These are phyloP conservation scores for Ornithorhynchus anatinus DNA, from an alignment of 2,113 vertebrate genomes.

Conservation along the genomic window DNA sequence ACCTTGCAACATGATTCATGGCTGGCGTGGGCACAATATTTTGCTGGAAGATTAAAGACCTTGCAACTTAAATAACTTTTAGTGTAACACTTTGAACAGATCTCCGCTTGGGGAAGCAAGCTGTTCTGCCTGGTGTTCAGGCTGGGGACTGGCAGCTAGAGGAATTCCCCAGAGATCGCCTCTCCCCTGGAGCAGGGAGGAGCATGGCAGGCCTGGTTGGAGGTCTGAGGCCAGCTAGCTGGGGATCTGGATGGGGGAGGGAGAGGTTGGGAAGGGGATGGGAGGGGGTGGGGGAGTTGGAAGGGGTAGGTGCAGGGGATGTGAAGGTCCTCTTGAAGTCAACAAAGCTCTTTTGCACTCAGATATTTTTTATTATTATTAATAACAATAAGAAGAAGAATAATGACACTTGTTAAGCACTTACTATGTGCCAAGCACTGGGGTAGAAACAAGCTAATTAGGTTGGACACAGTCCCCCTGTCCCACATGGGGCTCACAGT, in stretches of 20 bases:
- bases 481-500: too few relatives aligned
- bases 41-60: slow-evolving; percentile 60
- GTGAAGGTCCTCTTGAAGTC: too few relatives aligned
- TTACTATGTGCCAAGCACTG: too few relatives aligned
- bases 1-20: slow-evolving; percentile 53
- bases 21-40: slow-evolving; percentile 50
- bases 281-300: accelerated
- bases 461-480: too few relatives aligned
- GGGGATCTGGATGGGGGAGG: neutral
- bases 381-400: too few relatives aligned
- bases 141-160: slow-evolving; percentile 19
- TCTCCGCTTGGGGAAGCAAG: slow-evolving; percentile 47
- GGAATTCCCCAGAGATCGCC: slow-evolving; percentile 1
- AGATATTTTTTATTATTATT: too few relatives aligned
- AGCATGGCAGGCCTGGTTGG: neutral
- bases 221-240: neutral
- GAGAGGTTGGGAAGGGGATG: accelerated
- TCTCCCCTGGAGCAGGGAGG: neutral
- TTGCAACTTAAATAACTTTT: slow-evolving; percentile 59
- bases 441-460: too few relatives aligned
- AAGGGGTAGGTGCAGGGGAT: neutral
- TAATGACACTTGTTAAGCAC: too few relatives aligned
- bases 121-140: slow-evolving; percentile 19
- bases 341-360: too few relatives aligned
- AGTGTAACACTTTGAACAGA: slow-evolving; percentile 55